Conservation (phyloP, 2,797 vertebrate species). For the Tarsius wallacei region DNA sequence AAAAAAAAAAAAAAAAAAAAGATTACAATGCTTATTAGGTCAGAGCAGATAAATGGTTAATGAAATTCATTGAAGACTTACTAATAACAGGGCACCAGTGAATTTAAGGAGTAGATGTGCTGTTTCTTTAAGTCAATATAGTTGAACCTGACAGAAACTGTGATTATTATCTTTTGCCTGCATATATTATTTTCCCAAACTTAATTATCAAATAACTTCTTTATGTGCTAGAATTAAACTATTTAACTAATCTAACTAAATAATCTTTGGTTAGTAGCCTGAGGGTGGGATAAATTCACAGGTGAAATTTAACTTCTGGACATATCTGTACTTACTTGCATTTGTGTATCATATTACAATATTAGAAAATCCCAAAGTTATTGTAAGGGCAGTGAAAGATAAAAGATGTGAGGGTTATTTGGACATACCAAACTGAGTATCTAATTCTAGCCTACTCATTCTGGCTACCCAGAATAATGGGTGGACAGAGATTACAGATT, state of each 20-base stretch:
- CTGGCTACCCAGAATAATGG: background rate
- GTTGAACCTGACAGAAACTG: background rate
- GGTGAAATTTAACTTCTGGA: constrained; percentile 56
- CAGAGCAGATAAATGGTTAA: background rate
- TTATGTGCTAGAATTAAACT: constrained; percentile 42
- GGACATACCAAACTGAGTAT: background rate
- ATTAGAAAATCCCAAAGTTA: constrained; percentile 59
- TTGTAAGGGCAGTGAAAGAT: background rate
- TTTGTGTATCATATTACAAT: constrained; percentile 4
- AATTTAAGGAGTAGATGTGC: background rate
- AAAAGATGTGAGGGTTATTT: background rate
- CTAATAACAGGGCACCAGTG: background rate
- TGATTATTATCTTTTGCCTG: constrained; percentile 9
- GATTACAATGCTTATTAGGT: background rate
- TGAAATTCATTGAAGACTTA: background rate
- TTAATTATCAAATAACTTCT: constrained; percentile 62
- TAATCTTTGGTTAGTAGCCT: background rate
- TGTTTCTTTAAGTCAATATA: background rate
- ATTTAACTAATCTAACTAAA: constrained; percentile 53
- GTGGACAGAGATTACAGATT: background rate
- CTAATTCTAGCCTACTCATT: background rate
- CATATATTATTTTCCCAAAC: constrained; percentile 36
- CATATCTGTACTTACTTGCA: constrained; percentile 22
- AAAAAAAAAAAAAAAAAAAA: background rate
- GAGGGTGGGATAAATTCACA: background rate